Evolutionary conservation across 2,113 vertebrate species (phyloP).

Genomic region (Neogobius melanostomus): DNA sequence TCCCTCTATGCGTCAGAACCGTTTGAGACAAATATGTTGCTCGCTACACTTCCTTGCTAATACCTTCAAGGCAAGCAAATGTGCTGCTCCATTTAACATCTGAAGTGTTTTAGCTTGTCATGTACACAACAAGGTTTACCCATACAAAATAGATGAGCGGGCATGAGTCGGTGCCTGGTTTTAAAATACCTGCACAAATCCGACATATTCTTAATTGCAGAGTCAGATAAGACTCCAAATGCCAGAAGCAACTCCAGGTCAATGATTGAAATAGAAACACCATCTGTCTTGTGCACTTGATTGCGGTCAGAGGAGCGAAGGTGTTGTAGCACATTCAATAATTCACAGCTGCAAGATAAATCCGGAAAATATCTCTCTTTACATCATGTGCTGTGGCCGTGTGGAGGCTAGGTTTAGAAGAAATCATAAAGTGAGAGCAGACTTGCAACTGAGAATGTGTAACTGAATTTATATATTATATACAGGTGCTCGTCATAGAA

Average conservation of each 20-base stretch:
- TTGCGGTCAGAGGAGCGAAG: conserved; percentile 22
- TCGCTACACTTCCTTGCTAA: background rate
- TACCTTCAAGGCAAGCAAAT: conserved; percentile 11
- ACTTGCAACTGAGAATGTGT: background rate
- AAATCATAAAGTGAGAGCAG: background rate
- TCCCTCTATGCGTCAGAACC: background rate
- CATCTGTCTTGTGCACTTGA: conserved; percentile 26
- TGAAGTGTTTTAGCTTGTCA: conserved; percentile 7
- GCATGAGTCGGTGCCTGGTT: background rate
- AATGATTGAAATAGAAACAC: conserved; percentile 48
- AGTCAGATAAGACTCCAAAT: conserved; percentile 25
- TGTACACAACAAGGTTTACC: conserved; percentile 18
- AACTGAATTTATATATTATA: background rate
- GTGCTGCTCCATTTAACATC: background rate
- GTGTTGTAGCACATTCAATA: conserved; percentile 24
- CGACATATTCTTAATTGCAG: background rate
- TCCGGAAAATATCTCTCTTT: conserved; percentile 14
- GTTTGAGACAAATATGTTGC: conserved; percentile 14
- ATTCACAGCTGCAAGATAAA: conserved; percentile 36
- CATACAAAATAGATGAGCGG: conserved; percentile 3
- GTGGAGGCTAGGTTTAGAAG: background rate
- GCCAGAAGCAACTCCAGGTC: conserved; percentile 26
- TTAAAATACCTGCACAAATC: conserved; percentile 13
- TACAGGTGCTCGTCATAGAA: no score
- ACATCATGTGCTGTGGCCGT: background rate